phyloP scores from a whole-genome alignment of 2,113 vertebrate species.

The Labeo rohita region DNA sequence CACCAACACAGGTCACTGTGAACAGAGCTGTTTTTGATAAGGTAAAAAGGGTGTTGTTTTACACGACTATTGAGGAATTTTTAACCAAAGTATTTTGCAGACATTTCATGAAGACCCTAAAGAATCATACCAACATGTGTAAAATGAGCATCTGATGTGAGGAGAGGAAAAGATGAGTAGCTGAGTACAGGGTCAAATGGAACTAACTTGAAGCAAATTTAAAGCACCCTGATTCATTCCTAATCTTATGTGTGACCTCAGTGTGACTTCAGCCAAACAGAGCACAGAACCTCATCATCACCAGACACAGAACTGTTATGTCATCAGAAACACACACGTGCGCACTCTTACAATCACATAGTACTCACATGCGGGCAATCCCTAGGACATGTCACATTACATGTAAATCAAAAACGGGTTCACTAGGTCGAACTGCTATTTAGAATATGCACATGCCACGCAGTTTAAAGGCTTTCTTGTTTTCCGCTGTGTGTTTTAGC shows the following conservation, averaged over 20 bases:
- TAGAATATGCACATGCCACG: not conserved
- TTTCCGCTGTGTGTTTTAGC: not conserved
- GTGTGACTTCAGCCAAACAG: constrained; percentile 7
- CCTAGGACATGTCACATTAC: not conserved
- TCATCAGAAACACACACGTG: not conserved
- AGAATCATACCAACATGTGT: too few species aligned
- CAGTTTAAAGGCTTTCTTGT: not conserved
- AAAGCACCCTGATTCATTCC: constrained; percentile 9
- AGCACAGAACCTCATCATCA: not conserved
- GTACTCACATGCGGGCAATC: not conserved
- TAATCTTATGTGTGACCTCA: not conserved
- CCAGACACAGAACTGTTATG: constrained; percentile 18
- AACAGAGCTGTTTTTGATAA: too few species aligned
- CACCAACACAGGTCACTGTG: too few species aligned
- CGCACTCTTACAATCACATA: not conserved
- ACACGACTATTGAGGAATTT: too few species aligned
- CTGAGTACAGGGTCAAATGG: not conserved
- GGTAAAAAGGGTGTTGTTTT: too few species aligned
- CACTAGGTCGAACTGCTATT: constrained; percentile 13
- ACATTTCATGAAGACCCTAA: too few species aligned
- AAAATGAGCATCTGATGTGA: not conserved
- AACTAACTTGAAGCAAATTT: constrained; percentile 20
- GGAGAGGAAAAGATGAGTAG: constrained; percentile 16
- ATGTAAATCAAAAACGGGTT: constrained; percentile 23
- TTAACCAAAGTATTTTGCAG: too few species aligned